Percentiles rank a stretch among this genome's conserved stretches.
Conservation (phyloP, 2,888 invertebrate genomes). For the Oxystoma pomonae region DNA sequence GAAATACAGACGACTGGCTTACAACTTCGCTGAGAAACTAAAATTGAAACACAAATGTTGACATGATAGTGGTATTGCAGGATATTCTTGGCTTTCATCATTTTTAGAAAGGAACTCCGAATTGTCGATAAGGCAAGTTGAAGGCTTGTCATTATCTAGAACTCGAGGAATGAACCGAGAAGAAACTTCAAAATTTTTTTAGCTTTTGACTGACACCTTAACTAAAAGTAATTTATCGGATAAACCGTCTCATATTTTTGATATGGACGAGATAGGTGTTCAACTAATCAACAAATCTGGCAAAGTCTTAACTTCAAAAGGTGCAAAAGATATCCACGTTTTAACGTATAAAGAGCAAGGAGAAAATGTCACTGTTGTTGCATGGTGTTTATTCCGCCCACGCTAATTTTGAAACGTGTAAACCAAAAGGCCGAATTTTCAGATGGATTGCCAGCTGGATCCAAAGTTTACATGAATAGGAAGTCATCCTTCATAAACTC, state of each 20-base stretch:
- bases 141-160: slow-evolving; percentile 10
- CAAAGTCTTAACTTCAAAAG: slow-evolving; percentile 24
- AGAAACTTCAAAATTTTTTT: slow-evolving; percentile 18
- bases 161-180: slow-evolving; percentile 11
- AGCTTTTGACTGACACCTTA: slow-evolving; percentile 22
- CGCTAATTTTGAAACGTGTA: slow-evolving; percentile 22
- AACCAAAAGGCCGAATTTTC: slow-evolving; percentile 25
- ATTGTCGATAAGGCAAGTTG: slow-evolving; percentile 12
- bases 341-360: slow-evolving; percentile 20
- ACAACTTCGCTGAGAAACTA: slow-evolving; percentile 16
- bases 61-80: slow-evolving; percentile 5
- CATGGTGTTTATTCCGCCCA: too few relatives aligned
- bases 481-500: too few relatives aligned
- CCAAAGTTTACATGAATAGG: too few relatives aligned
- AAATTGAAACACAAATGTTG: slow-evolving; percentile 17
- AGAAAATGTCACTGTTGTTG: slow-evolving; percentile 18
- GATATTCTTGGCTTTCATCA: slow-evolving; percentile 9
- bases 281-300: slow-evolving; percentile 28
- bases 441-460: too few relatives aligned
- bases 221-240: too few relatives aligned
- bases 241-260: slow-evolving; percentile 28
- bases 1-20: slow-evolving; percentile 14
- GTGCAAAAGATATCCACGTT: slow-evolving; percentile 14
- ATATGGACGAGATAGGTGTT: slow-evolving; percentile 28
- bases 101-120: slow-evolving; percentile 12